A percentile compares a stretch with the other conserved stretches of the same genome.
phyloP scores from a whole-genome alignment of 2,797 vertebrate genomes.

The Leptoclinus maculatus region DNA sequence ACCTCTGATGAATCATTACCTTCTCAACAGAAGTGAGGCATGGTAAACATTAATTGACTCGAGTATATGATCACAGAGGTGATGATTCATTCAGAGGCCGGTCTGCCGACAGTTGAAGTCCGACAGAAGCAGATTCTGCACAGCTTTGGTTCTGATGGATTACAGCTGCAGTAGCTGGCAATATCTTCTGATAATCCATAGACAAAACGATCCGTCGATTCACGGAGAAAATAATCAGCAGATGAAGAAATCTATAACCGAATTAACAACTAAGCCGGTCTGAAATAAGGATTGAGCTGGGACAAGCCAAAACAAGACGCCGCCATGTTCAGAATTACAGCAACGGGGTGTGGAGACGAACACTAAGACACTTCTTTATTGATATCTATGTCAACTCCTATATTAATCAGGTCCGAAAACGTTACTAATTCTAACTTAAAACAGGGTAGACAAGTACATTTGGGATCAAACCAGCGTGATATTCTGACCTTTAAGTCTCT shows the following conservation, averaged over 20 bases:
- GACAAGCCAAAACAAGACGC: constrained; percentile 15
- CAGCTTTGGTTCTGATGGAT: neutral
- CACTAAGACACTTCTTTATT: neutral
- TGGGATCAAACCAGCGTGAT: neutral
- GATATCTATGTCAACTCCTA: neutral
- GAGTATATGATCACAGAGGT: neutral
- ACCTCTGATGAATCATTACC: constrained; percentile 55
- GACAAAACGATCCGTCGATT: neutral
- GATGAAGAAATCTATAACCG: neutral
- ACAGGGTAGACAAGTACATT: neutral
- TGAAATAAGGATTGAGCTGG: neutral
- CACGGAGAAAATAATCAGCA: neutral
- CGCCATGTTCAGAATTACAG: neutral
- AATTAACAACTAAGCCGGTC: neutral
- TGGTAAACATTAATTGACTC: constrained; percentile 42
- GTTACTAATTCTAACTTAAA: neutral
- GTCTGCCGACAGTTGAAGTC: neutral
- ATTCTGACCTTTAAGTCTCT: neutral
- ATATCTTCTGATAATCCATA: neutral
- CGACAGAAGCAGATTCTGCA: neutral
- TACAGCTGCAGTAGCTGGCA: too few relatives aligned
- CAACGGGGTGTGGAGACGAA: neutral
- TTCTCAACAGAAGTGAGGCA: neutral
- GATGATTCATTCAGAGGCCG: neutral
- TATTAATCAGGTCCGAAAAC: neutral